Conservation (phyloP, 2,113 vertebrate species). For the Diphyllodes magnificus region DNA sequence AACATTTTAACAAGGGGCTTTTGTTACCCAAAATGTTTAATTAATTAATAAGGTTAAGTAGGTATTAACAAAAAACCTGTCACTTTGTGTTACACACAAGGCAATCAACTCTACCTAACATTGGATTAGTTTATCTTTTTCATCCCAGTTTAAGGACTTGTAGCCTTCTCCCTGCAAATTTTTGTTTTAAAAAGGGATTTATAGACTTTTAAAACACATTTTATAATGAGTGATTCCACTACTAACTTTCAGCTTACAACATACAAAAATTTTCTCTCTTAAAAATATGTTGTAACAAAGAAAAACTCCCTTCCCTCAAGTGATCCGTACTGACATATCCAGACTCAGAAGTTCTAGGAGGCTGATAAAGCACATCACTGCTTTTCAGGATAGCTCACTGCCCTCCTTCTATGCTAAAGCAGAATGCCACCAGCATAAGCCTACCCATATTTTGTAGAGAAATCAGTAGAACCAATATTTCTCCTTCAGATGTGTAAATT, state of each 20-base stretch:
- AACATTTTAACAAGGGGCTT: conserved; percentile 39
- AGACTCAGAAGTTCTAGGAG: not conserved
- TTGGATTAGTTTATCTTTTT: not conserved
- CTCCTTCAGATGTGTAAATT: not conserved
- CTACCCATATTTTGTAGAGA: not conserved
- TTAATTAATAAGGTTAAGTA: conserved; percentile 57
- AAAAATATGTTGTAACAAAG: not conserved
- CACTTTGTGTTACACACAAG: not conserved
- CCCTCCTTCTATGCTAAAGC: not conserved
- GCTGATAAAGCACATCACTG: not conserved
- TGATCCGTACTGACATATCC: not conserved
- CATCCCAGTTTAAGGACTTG: not conserved
- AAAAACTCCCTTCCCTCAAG: not conserved
- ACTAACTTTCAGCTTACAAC: not conserved
- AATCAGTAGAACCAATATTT: not conserved
- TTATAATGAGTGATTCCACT: not conserved
- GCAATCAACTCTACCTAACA: not conserved
- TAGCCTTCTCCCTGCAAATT: not conserved
- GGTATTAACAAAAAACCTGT: conserved; percentile 45
- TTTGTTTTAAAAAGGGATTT: not conserved
- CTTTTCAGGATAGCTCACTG: not conserved
- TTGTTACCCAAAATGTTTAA: conserved; percentile 36
- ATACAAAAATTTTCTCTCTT: not conserved
- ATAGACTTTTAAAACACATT: not conserved
- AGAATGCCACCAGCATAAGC: not conserved